Evolutionary conservation across 2,113 vertebrate genomes (phyloP), one percentile per base, ranked within the genome.

Genomic region (Pedetes capensis): DNA sequence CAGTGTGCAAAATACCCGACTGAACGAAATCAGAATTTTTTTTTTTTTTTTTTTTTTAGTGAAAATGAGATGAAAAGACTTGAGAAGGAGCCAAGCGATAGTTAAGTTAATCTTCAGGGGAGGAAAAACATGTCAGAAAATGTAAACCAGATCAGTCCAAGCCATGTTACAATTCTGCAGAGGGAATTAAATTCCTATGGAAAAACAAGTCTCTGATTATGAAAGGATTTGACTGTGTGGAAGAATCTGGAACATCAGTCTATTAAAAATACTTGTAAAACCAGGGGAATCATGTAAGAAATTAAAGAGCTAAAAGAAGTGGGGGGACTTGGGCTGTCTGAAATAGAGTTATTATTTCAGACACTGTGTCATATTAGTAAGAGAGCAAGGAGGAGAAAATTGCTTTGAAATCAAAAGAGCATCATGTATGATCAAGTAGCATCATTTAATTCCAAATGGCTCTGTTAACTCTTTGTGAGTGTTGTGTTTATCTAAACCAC

Each of bases 251-350:
- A 97, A 94, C 94, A 95, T 95, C 51, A 47, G 72, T 89, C 96
- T 96, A 97, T 97, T 96, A 97, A 97, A 96, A 97, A 97, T 81
- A 86, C 95, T 97, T 96, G 42, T 89, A 97, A 96, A 97, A 97
- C 42, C 91, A 95, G 23, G 83, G 87, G 84, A 91, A 93, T 95
- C 88, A 89, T 97, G 96, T 71, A 96, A 97, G 96, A 98, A 97
- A 95, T 90, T 96, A 90, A 76, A 86, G 95, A 97, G 96, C 96
- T 97, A 87, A 96, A 96, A 92, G n/a, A 69, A 96, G 96, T 93
- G 83, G 80, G 74, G 5, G 91, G 95, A 94, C 83, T 79, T 47
- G 49, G 89, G 75, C 0, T 79, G 92, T 42, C 25, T 69, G 85
- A 96, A 92, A 95, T 27, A 64, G 49, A 94, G 69, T 94, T 92